Conservation (phyloP, 2,797 vertebrate species). For the Lerista edwardsae region DNA sequence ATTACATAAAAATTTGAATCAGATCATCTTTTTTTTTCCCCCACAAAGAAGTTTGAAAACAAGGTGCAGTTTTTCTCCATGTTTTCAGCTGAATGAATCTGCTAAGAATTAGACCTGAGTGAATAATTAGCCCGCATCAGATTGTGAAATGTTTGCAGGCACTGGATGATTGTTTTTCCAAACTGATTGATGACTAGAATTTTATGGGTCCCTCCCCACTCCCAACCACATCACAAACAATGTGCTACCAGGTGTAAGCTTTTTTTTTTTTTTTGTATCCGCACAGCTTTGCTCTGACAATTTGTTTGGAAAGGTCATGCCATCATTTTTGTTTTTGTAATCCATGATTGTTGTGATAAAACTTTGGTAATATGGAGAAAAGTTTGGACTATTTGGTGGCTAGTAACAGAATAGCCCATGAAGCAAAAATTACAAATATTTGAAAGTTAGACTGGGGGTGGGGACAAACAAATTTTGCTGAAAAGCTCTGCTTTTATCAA, state of each 20-base stretch:
- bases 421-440: neutral
- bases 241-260: neutral
- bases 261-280: neutral
- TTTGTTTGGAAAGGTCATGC: neutral
- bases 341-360: neutral
- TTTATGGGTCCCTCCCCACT: neutral
- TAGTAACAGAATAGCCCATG: neutral
- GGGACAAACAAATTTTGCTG: neutral
- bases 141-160: slow-evolving; percentile 15
- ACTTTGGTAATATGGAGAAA: neutral
- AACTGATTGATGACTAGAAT: slow-evolving; percentile 15
- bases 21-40: neutral
- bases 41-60: slow-evolving; percentile 1
- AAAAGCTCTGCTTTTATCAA: neutral
- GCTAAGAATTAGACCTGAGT: slow-evolving; percentile 32
- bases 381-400: neutral
- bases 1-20: slow-evolving; percentile 10
- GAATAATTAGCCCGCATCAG: slow-evolving; percentile 18
- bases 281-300: neutral
- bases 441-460: neutral
- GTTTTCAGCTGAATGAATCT: slow-evolving; percentile 18
- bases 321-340: neutral
- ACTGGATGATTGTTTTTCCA: slow-evolving; percentile 20
- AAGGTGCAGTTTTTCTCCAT: neutral
- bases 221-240: neutral